These are phyloP conservation scores for Noctua fimbriata DNA, from an alignment of 2,888 invertebrate genomes.

Conservation along the genomic window DNA sequence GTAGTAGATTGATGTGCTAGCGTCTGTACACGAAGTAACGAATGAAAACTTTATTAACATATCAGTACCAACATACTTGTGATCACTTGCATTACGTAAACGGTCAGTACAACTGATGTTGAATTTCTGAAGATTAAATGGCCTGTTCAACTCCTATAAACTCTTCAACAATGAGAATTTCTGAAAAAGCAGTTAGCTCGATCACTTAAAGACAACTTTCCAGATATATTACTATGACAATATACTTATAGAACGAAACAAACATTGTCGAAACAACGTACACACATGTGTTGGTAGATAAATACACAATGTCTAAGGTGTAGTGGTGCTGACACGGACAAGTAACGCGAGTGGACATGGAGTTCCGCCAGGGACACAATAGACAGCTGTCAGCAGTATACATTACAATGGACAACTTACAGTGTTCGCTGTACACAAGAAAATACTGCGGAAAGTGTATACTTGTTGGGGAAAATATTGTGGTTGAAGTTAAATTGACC, in stretches of 20 bases:
- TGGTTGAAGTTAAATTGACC: background rate
- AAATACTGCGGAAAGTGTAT: constrained; percentile 7
- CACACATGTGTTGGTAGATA: background rate
- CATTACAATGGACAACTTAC: constrained; percentile 25
- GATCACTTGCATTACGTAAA: background rate
- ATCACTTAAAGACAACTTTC: background rate
- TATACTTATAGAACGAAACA: background rate
- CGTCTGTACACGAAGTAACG: background rate
- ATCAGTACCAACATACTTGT: too few relatives aligned
- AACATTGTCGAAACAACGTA: constrained; percentile 1
- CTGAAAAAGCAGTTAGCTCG: background rate
- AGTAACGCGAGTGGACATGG: constrained; percentile 22
- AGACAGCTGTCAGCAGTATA: constrained; percentile 29
- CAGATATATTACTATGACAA: background rate
- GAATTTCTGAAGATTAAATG: background rate
- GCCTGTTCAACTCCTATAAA: background rate
- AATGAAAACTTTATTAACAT: background rate
- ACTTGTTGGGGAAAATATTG: background rate
- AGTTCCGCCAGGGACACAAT: constrained; percentile 39
- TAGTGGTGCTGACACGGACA: constrained; percentile 27
- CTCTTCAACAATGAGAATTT: background rate
- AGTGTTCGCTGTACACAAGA: background rate
- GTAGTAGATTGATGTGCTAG: too few relatives aligned
- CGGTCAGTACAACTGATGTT: background rate
- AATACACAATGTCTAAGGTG: constrained; percentile 9